A percentile compares a stretch with the other conserved stretches of the same genome.
These are phyloP conservation scores for Myopa tessellatipennis DNA, from an alignment of 2,888 invertebrate species.

Conservation along the genomic window DNA sequence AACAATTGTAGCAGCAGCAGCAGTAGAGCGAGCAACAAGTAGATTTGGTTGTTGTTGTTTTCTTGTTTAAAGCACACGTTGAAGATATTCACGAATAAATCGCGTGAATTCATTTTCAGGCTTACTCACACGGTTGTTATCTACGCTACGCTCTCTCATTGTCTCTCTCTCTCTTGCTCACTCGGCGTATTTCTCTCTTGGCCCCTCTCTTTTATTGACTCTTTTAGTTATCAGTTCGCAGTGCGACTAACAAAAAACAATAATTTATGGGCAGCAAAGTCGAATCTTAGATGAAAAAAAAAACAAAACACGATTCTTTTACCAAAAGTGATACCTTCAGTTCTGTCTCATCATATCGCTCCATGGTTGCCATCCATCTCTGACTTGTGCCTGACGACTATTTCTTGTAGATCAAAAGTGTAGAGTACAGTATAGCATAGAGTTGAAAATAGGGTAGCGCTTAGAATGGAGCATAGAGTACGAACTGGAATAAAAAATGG, in stretches of 20 bases:
- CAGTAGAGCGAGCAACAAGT: background rate
- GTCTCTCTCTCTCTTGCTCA: slow-evolving; percentile 7
- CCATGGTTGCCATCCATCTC: background rate
- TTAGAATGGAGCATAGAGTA: too few relatives aligned
- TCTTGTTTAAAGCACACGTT: background rate
- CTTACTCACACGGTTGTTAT: background rate
- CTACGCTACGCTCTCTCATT: slow-evolving; percentile 7
- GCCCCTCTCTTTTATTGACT: slow-evolving; percentile 10
- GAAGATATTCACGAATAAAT: slow-evolving; percentile 27
- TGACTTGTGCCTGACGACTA: too few relatives aligned
- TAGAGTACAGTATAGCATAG: too few relatives aligned
- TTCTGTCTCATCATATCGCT: too few relatives aligned
- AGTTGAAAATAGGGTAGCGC: too few relatives aligned
- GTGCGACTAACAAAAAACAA: background rate
- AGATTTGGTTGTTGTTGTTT: background rate
- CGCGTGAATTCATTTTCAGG: slow-evolving; percentile 33
- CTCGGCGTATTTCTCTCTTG: background rate
- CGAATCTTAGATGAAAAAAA: too few relatives aligned
- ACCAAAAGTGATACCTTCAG: too few relatives aligned
- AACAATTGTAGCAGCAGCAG: background rate
- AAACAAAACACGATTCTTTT: too few relatives aligned
- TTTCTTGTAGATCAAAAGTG: too few relatives aligned
- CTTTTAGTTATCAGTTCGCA: slow-evolving; percentile 21
- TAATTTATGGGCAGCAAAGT: background rate
- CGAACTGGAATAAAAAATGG: too few relatives aligned